These are phyloP conservation scores for Falco columbarius DNA, from an alignment of 2,797 vertebrate genomes.

Conservation along the genomic window DNA sequence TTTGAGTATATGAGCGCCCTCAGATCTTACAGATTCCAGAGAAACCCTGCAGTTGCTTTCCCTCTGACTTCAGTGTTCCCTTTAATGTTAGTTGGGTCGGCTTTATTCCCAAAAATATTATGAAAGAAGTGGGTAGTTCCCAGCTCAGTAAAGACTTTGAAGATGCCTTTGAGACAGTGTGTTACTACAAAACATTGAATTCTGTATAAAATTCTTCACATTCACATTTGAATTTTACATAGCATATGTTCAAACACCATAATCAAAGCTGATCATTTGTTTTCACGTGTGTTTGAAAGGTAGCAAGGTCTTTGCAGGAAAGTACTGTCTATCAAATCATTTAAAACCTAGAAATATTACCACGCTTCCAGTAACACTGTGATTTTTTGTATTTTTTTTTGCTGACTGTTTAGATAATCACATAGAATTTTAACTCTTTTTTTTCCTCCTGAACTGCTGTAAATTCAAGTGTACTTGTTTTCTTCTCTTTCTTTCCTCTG, in stretches of 20 bases:
- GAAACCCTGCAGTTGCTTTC: neutral
- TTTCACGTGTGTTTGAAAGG: neutral
- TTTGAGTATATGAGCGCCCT: neutral
- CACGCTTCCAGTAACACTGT: neutral
- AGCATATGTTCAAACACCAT: neutral
- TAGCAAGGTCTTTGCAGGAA: neutral
- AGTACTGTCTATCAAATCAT: neutral
- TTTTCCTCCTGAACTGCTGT: neutral
- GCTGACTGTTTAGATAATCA: neutral
- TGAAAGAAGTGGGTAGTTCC: neutral
- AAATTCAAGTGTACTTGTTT: neutral
- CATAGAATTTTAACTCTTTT: neutral
- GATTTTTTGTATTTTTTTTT: neutral
- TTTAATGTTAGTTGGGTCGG: neutral
- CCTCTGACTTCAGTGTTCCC: neutral
- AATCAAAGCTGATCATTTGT: neutral
- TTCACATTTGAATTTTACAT: neutral
- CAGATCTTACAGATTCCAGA: neutral
- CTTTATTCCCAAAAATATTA: neutral
- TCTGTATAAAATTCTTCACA: neutral
- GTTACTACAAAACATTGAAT: neutral
- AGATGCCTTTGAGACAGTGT: neutral
- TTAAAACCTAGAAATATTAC: neutral
- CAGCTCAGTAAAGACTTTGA: neutral
- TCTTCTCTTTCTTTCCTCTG: neutral